Conservation (phyloP, 2,888 invertebrate genomes). For the Rhynchonema sp. region DNA sequence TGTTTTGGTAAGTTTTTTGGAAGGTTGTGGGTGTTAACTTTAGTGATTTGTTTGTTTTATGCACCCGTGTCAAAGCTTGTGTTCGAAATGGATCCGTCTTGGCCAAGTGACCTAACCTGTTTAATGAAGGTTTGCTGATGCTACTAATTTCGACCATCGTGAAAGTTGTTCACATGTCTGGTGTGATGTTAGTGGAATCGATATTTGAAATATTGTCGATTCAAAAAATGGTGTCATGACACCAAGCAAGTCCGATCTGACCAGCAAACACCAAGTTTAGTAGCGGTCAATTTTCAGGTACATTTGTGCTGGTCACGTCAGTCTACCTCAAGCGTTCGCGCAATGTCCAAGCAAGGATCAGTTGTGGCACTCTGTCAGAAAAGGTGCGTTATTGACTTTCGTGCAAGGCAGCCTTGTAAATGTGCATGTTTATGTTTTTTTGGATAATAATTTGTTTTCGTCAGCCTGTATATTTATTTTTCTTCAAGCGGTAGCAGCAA, state of each 20-base stretch:
- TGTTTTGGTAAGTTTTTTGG: no score
- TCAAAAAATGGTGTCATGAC: no score
- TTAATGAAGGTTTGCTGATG: no score
- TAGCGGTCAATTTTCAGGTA: slow-evolving; percentile 44
- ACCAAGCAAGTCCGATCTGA: no score
- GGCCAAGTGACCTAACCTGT: no score
- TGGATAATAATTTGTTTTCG: not conserved
- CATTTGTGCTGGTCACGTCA: slow-evolving; percentile 59
- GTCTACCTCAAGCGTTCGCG: slow-evolving; percentile 57
- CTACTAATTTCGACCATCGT: no score
- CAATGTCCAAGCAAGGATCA: slow-evolving; percentile 65
- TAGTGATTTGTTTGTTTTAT: not conserved
- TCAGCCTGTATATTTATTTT: not conserved
- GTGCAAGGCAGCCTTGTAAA: slow-evolving; percentile 10
- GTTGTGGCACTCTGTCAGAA: slow-evolving; percentile 58
- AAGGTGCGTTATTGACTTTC: no score
- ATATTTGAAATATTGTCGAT: not conserved
- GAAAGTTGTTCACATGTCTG: no score
- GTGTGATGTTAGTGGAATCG: no score
- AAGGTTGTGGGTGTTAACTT: not conserved
- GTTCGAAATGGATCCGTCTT: no score
- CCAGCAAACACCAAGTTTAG: no score
- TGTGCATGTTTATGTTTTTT: not conserved
- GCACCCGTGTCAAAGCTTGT: no score
- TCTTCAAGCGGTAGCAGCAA: not conserved